These are phyloP conservation scores for Teleiodes luculella DNA, from an alignment of 2,888 invertebrate genomes.

Conservation along the genomic window DNA sequence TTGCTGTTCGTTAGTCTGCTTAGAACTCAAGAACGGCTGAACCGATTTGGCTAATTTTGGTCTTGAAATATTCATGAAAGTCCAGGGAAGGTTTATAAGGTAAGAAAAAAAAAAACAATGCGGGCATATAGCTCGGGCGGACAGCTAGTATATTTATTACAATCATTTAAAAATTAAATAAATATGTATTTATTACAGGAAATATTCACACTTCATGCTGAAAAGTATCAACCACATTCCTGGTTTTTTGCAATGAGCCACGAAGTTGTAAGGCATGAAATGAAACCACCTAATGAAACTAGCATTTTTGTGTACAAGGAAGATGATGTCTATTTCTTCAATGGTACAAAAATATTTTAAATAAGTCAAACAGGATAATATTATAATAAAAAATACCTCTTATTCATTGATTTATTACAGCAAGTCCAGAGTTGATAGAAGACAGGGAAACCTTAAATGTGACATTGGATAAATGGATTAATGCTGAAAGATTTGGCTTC, in stretches of 20 bases:
- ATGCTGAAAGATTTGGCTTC: slow-evolving; percentile 91
- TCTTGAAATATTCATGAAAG: too few species aligned
- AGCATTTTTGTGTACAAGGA: slow-evolving; percentile 93
- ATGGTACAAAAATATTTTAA: slow-evolving; percentile 65
- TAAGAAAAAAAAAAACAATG: too few species aligned
- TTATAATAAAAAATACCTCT: too few species aligned
- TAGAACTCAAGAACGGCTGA: too few species aligned
- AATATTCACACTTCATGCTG: slow-evolving; percentile 80
- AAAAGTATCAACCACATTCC: slow-evolving; percentile 88
- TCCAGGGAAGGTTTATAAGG: too few species aligned
- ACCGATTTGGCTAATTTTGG: too few species aligned
- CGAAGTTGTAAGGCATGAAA: slow-evolving; percentile 82
- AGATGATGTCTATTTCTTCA: slow-evolving; percentile 84
- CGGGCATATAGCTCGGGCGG: too few species aligned
- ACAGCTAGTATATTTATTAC: too few species aligned
- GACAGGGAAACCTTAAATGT: slow-evolving; percentile 74
- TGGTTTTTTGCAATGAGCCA: slow-evolving; percentile 90
- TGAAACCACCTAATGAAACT: slow-evolving; percentile 82
- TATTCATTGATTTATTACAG: slow-evolving; percentile 33
- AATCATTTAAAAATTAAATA: too few species aligned
- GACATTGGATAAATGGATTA: slow-evolving; percentile 91
- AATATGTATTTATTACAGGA: slow-evolving; percentile 66
- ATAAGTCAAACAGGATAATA: background rate
- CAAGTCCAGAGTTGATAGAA: slow-evolving; percentile 39
- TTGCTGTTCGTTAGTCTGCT: too few species aligned